Base-by-base conservation (phyloP, 2,797 vertebrate species). In the Mallotus villosus region DNA sequence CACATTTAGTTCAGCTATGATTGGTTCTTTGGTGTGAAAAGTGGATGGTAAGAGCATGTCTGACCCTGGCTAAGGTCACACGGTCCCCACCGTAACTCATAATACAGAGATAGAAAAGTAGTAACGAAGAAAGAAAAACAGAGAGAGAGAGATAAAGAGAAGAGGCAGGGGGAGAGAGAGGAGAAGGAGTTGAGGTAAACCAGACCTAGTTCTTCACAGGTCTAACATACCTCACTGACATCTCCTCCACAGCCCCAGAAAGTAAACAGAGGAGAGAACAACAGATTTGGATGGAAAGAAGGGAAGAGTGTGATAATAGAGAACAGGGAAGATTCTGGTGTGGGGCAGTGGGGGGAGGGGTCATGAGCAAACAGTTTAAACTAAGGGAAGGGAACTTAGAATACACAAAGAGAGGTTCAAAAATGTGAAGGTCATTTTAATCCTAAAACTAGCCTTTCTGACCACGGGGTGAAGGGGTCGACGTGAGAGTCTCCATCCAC, bases 11-110 rank as follows among this genome's bases (percentile, higher is more conserved):
- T 32, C 51, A 34, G 67, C 9, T 53, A 7, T 4, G n/a, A 25
- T 12, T 12, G 9, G 9, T 41, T 57, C 19, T 21, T 51, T 8
- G 5, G 21, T 46, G 32, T 41, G 24, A 70, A 62, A 11, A 21
- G 19, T 1, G 27, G 62, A 70, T 17, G 65, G 49, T 67, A 14
- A 32, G 59, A 14, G 24, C 22, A 16, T 2, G n/a, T 21, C 17
- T 55, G 66, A 34, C 51, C 66, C 19, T 29, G 6, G 25, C 51
- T 17, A 57, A 68, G 67, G 67, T 34, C 67, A 21, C 34, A 11
- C n/a, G 32, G 27, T 27, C 4, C 19, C 27, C 5, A 6, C 29
- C 61, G 7, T 63, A 34, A 63, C 27, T 63, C 61, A 46, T 22
- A 32, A 41, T 11, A 68, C 17, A 58, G 5, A 8, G 11, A n/a